Evolutionary conservation across 2,113 vertebrate species (phyloP).

Genomic region (Rhinichthys klamathensis): DNA sequence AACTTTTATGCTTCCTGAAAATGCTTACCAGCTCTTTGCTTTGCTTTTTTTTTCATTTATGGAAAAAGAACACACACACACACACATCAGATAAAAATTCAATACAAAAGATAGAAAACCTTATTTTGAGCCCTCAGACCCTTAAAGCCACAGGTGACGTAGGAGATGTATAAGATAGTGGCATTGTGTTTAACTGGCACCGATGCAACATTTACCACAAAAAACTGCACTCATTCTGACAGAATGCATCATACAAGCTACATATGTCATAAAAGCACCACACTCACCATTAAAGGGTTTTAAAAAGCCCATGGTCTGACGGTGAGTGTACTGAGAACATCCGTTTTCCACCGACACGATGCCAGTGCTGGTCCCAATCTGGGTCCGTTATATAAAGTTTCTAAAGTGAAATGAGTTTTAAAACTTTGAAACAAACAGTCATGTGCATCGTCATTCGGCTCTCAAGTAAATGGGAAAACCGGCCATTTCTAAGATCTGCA

Average conservation of each 20-base stretch:
- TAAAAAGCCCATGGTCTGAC: neutral
- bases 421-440: neutral
- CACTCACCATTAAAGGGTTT: neutral
- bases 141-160: conserved; percentile 11
- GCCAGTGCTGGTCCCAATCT: neutral
- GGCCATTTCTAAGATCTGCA: neutral
- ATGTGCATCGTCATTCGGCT: neutral
- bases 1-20: neutral
- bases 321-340: conserved; percentile 13
- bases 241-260: conserved; percentile 7
- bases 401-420: neutral
- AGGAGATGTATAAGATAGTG: neutral
- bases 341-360: neutral
- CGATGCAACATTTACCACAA: conserved; percentile 13
- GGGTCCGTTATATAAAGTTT: neutral
- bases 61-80: neutral
- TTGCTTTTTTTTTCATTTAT: neutral
- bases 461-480: neutral
- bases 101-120: conserved; percentile 2
- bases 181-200: conserved; percentile 15
- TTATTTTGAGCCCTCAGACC: neutral
- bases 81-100: neutral
- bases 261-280: conserved; percentile 24
- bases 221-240: neutral
- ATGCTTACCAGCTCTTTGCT: neutral